Evolutionary conservation across 1,140 invertebrate genomes (phyloP), one percentile per base, ranked within the genome.

Genomic region (Lepidostoma basale): DNA sequence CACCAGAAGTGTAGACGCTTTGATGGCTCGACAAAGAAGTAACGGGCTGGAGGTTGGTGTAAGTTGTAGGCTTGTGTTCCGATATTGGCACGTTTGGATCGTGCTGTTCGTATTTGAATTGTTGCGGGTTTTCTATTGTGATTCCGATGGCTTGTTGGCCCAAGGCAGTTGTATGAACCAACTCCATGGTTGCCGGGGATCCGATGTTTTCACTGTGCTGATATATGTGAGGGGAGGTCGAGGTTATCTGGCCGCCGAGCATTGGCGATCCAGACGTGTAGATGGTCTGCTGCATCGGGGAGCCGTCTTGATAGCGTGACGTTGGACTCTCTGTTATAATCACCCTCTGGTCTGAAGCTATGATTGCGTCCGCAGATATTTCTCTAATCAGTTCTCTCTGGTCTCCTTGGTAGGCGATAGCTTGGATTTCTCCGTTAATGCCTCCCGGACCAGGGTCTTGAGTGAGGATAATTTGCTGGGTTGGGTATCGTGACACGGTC

Each of bases 11-110:
- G 73, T 65, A 81, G 74, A 62, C 25, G 30, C 33, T 40, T 60
- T 65, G 71, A 52, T 74, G 69, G 39, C 72, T 68, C 28, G 71
- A 71, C 14, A 71, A 20, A 1, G 81, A 82, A 20, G 79, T 80
- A 9, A 83, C 81, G 10, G 81, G 79, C 68, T 83, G 80, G 28
- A 84, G 70, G 63, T 79, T 82, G 0, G 82, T 81, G 67, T 84
- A 84, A 52, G 81, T 82, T 4, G 69, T 69, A 8, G 72, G 58
- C 60, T 74, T 73, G 4, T 71, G 63, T 23, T 75, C 75, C 0
- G 74, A 75, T 12, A 76, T 74, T 16, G 78, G 73, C 25, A 76
- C 75, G 67, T 79, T 78, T 20, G 70, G 67, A 52, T 82, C 79
- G 0, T 80, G 75, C n/a, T 76, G 70, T 68, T 83, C 81, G 71